Evolutionary conservation across 2,797 vertebrate genomes (phyloP), one percentile per base, ranked within the genome.

Genomic region (Sus cebifrons): DNA sequence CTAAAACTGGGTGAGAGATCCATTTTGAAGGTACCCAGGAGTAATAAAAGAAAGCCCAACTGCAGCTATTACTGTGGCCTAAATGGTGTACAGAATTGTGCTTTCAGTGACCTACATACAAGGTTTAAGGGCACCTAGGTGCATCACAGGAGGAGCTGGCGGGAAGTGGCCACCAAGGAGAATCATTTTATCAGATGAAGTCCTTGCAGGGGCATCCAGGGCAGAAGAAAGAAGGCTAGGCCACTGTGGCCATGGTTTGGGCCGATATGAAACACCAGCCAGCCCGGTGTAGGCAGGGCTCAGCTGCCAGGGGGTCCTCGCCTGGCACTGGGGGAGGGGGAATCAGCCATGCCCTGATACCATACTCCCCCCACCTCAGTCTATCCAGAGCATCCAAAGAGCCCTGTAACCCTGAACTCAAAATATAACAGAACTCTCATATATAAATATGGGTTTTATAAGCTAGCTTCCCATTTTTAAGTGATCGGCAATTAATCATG

Each of bases 21-120:
- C 70, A 71, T 6, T 75, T 64, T 67, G 74, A 77, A 97, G 85
- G 49, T 14, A 62, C 60, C 71, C 68, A 64, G n/a, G 70, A 60
- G 65, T 1, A 78, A 21, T 77, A 52, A 52, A 67, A 78, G 89
- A 56, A 89, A 86, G 16, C 12, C 40, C 18, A 3, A 11, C 0
- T 36, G 73, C 9, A 58, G 52, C 44, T 56, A 36, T 74, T 25
- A 21, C 5, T 18, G 52, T 21, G 71, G 89, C 36, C 91, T 96
- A 68, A 65, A 40, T 78, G 70, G 75, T 52, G 44, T 36, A 58
- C 0, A 21, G 62, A 49, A 32, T 5, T 54, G 16, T 27, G 77
- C 54, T 79, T 36, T 40, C 74, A 21, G 36, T 36, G 86, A 89
- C 82, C 44, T 64, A 65, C 18, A 71, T 49, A 49, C 29, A n/a